These are phyloP conservation scores for Drosophila nr. perissopoda DNA, from an alignment of 2,888 invertebrate genomes.

Conservation along the genomic window DNA sequence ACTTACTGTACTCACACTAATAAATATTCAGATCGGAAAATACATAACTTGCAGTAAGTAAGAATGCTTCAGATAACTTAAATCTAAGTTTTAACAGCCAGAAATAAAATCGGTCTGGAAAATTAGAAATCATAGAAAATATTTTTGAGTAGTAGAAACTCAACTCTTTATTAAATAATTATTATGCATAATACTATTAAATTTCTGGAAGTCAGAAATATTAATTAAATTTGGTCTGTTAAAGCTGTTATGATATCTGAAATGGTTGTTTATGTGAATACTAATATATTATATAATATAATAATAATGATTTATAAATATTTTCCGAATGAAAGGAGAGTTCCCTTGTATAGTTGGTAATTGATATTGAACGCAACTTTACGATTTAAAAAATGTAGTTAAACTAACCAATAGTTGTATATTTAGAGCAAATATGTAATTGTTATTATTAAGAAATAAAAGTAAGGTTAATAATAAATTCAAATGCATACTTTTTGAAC, in stretches of 20 bases:
- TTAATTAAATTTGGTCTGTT: too few species aligned
- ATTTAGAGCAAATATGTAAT: too few species aligned
- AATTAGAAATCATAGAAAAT: not conserved
- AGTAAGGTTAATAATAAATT: not conserved
- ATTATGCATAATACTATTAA: too few species aligned
- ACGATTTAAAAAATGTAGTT: fast-evolving
- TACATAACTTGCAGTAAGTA: not conserved
- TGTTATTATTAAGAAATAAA: not conserved
- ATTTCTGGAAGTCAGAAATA: too few species aligned
- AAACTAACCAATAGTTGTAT: not conserved
- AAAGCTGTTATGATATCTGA: too few species aligned
- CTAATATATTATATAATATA: not conserved
- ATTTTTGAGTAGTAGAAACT: not conserved
- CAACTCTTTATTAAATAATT: fast-evolving
- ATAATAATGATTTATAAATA: not conserved
- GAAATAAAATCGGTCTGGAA: not conserved
- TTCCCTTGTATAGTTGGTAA: not conserved
- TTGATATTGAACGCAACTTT: too few species aligned
- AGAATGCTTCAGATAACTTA: too few species aligned
- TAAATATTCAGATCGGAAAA: not conserved
- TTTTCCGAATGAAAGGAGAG: not conserved
- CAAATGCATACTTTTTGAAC: not conserved
- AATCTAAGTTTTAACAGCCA: too few species aligned
- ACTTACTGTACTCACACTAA: not conserved
- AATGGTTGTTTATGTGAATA: not conserved